phyloP scores from a whole-genome alignment of 1,140 invertebrate species.

The Brachionus sp. region DNA sequence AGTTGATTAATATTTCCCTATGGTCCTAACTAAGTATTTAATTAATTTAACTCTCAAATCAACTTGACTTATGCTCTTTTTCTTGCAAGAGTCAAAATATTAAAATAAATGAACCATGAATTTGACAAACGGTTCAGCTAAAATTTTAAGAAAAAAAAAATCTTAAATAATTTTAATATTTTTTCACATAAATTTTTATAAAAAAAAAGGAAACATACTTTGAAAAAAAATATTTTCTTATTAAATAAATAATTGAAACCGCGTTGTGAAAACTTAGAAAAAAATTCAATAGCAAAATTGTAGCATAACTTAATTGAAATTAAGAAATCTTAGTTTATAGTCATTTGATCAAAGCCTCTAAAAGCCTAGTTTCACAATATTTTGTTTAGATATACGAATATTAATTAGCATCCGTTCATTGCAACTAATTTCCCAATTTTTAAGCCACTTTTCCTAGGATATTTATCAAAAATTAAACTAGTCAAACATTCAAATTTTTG shows the following conservation, averaged over 20 bases:
- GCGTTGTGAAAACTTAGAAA: not conserved
- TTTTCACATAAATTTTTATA: too few relatives aligned
- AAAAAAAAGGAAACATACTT: not conserved
- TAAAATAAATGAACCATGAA: not conserved
- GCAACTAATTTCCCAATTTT: not conserved
- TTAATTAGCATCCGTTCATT: not conserved
- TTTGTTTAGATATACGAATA: not conserved
- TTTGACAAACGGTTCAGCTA: not conserved
- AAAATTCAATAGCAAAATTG: not conserved
- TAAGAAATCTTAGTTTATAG: not conserved
- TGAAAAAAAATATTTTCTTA: not conserved
- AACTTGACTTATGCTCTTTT: not conserved
- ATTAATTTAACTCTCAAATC: not conserved
- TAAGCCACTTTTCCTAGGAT: not conserved
- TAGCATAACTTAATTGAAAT: not conserved
- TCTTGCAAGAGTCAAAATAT: not conserved
- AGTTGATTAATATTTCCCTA: not conserved
- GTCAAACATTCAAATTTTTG: not conserved
- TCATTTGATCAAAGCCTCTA: not conserved
- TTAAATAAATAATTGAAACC: not conserved
- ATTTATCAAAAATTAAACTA: not conserved
- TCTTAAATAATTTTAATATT: too few relatives aligned
- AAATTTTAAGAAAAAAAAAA: too few relatives aligned
- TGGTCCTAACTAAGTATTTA: not conserved
- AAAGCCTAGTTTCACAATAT: not conserved